phyloP scores from a whole-genome alignment of 2,113 vertebrate species.

The Coreoperca whiteheadi region DNA sequence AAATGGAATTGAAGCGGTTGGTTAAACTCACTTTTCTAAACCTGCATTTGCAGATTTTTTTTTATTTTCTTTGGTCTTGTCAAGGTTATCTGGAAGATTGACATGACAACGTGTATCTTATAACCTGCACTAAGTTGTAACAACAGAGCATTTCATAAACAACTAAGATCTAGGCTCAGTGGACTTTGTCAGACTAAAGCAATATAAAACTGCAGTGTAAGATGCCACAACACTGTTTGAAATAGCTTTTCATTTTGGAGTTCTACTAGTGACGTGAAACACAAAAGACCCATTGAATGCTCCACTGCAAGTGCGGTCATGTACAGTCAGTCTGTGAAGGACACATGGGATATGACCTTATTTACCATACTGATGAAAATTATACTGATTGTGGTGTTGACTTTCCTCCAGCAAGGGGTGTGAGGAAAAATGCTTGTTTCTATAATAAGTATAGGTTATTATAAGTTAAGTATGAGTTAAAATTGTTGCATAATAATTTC shows the following conservation, averaged over 20 bases:
- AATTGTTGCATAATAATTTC: neutral
- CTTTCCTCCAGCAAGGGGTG: neutral
- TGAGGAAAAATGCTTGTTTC: neutral
- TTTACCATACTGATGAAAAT: conserved; percentile 4
- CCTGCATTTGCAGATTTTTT: conserved; percentile 2
- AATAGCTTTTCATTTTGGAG: neutral
- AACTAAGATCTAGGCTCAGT: neutral
- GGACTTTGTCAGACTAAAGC: neutral
- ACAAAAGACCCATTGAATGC: neutral
- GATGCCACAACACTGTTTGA: neutral
- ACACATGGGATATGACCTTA: conserved; percentile 10
- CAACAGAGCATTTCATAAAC: neutral
- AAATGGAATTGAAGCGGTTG: conserved; percentile 29
- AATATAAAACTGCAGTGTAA: neutral
- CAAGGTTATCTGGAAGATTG: conserved; percentile 37
- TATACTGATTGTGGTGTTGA: neutral
- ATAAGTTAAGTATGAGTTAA: neutral
- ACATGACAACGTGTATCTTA: neutral
- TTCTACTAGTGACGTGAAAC: neutral
- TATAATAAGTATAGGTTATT: neutral
- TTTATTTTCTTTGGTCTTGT: neutral
- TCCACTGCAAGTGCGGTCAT: neutral
- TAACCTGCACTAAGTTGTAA: conserved; percentile 4
- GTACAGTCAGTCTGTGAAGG: neutral
- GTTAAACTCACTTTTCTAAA: conserved; percentile 8